These are phyloP conservation scores for Eupeodes luniger DNA, from an alignment of 2,888 invertebrate genomes.

Conservation along the genomic window DNA sequence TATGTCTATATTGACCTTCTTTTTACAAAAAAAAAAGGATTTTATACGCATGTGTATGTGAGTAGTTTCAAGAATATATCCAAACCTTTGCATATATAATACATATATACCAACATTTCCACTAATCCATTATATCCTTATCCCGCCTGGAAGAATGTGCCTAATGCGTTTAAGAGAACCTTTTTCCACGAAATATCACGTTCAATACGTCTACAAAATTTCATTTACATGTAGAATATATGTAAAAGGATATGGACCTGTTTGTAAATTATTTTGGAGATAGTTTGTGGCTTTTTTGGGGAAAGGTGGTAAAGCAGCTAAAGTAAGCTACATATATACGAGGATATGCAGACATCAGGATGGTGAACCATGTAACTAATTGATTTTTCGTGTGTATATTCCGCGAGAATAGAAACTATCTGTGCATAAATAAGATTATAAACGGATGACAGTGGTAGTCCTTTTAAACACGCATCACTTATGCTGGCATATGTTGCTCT, in stretches of 20 bases:
- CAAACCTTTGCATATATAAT: slow-evolving; percentile 5
- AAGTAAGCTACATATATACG: neutral
- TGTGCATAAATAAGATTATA: neutral
- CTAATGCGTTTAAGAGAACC: slow-evolving; percentile 32
- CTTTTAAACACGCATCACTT: neutral
- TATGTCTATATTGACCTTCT: slow-evolving; percentile 53
- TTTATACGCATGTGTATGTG: neutral
- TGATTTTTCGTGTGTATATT: slow-evolving; percentile 49
- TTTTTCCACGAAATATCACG: slow-evolving; percentile 52
- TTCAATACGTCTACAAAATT: slow-evolving; percentile 2
- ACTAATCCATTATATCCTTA: neutral
- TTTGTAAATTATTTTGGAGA: slow-evolving; percentile 3
- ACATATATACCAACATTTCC: neutral
- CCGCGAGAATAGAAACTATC: slow-evolving; percentile 24
- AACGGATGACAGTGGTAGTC: slow-evolving; percentile 22
- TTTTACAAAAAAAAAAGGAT: neutral
- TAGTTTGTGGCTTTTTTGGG: slow-evolving; percentile 43
- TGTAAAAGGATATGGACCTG: slow-evolving; percentile 33
- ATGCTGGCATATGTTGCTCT: neutral
- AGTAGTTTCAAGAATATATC: neutral
- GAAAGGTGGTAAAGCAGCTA: slow-evolving; percentile 16
- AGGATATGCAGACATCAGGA: neutral
- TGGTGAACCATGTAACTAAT: slow-evolving; percentile 49
- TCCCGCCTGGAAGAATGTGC: neutral
- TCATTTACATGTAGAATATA: slow-evolving; percentile 23